phyloP scores from a whole-genome alignment of 2,797 vertebrate genomes.

The Myoxocephalus aenaeus region DNA sequence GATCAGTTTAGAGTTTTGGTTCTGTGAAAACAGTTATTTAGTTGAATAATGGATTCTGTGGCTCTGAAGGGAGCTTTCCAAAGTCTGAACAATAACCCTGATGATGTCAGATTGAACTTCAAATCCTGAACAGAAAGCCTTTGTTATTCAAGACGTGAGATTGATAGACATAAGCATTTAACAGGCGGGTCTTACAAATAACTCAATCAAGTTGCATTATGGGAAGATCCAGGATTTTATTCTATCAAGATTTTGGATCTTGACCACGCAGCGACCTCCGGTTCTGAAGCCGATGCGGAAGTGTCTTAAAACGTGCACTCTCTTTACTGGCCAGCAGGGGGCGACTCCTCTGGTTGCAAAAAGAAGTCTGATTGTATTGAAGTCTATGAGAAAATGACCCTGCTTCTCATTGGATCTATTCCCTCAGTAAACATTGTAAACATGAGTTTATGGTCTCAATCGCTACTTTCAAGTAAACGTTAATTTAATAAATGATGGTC shows the following conservation, averaged over 20 bases:
- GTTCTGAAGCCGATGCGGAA: not conserved
- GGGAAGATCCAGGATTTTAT: not conserved
- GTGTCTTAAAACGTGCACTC: not conserved
- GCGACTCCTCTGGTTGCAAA: not conserved
- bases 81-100: conserved; percentile 16
- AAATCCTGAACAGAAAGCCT: not conserved
- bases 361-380: not conserved
- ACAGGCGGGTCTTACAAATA: not conserved
- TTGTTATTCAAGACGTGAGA: not conserved
- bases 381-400: not conserved
- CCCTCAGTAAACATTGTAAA: not conserved
- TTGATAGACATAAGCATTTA: not conserved
- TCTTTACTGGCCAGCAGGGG: not conserved
- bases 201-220: not conserved
- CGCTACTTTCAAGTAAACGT: not conserved
- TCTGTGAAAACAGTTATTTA: not conserved
- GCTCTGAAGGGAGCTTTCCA: conserved; percentile 7
- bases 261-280: not conserved
- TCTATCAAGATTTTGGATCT: not conserved
- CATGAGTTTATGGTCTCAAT: not conserved
- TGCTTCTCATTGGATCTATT: not conserved
- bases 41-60: conserved; percentile 3
- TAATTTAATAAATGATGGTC: not conserved
- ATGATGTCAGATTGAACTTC: conserved; percentile 10
- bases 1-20: conserved; percentile 5